phyloP scores from a whole-genome alignment of 2,888 invertebrate species.

The Morpho achilles region DNA sequence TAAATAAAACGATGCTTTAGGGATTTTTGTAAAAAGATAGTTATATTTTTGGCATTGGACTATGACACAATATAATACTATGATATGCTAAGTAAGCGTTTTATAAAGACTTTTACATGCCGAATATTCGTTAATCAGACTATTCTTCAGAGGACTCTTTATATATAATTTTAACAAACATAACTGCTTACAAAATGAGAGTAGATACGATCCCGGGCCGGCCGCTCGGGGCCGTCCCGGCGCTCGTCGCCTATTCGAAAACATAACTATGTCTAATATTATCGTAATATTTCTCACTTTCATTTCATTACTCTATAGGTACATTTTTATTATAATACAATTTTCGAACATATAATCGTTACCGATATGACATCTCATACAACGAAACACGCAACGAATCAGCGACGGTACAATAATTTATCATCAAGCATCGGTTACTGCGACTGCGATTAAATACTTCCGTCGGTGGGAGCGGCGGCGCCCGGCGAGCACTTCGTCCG shows the following conservation, averaged over 20 bases:
- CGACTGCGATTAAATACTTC: slow-evolving; percentile 69
- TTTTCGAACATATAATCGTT: slow-evolving; percentile 74
- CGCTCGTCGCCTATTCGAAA: slow-evolving; percentile 68
- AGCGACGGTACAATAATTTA: slow-evolving; percentile 70
- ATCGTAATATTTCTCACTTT: slow-evolving; percentile 78
- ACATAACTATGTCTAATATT: slow-evolving; percentile 74
- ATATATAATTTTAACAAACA: slow-evolving; percentile 78
- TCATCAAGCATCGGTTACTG: slow-evolving; percentile 70
- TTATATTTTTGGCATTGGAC: slow-evolving; percentile 80
- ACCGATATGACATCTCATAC: slow-evolving; percentile 77
- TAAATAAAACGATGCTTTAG: slow-evolving; percentile 72
- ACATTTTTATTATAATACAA: slow-evolving; percentile 76
- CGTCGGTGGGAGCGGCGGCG: slow-evolving; percentile 53
- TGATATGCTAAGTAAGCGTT: slow-evolving; percentile 80
- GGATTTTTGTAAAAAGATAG: slow-evolving; percentile 80
- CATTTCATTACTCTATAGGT: slow-evolving; percentile 75
- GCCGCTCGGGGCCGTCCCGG: slow-evolving; percentile 62
- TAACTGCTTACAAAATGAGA: slow-evolving; percentile 76
- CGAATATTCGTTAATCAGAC: slow-evolving; percentile 79
- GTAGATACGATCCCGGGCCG: slow-evolving; percentile 61
- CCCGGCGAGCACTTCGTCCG: slow-evolving; percentile 28
- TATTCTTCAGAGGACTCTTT: slow-evolving; percentile 78
- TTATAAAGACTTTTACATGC: slow-evolving; percentile 80
- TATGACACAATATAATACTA: slow-evolving; percentile 80
- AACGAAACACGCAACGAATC: slow-evolving; percentile 72